Base-by-base conservation (phyloP, 2,797 vertebrate genomes). In the Gastrophryne carolinensis region DNA sequence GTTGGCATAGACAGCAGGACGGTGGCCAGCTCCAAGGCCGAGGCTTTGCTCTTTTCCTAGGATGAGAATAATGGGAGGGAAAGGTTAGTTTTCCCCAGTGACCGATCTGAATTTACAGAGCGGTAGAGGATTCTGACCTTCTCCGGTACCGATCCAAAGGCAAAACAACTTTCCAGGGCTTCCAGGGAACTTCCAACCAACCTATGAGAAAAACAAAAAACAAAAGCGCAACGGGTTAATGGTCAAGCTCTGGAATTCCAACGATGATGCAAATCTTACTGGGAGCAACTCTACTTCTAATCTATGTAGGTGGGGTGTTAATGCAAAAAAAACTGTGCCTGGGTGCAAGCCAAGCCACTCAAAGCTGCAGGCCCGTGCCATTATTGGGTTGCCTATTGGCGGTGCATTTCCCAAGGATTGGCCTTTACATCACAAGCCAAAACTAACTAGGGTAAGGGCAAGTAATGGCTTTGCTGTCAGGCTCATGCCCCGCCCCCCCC, bases 81-180 rank as follows among this genome's bases (percentile, higher is more conserved):
- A 41, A 5, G 3, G 15, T 41, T n/a, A 41, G 15, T 34, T 34
- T 34, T 34, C 10, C 10, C 10, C 10, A 34, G n/a, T 26, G 34
- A 62, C 10, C 32, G 3, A 19, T 8, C 3, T 5, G 15, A 1
- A 9, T 11, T 4, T 11, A n/a, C 2, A 32, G 30, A 26, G 32
- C 26, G 32, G 6, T 4, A 15, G 3, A 3, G 8, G 37, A 10
- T 9, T 11, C 66, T 6, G 56, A 94, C 98, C 95, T 98, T 99
- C 89, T 99, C 98, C 82, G 84, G 93, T 75, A 95, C 91, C 12
- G 95, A 95, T 68, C 95, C 95, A 57, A 98, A 92, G 41, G 96
- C 96, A 92, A 98, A 98, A 89, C 97, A 98, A 90, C 93, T 98
- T 93, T 99, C 97, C 86, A 99, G 89, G 8, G 96, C 95, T 91